Evolutionary conservation across 2,888 invertebrate species (phyloP), one percentile per base, ranked within the genome.

Genomic region (Cephus sareptanus): DNA sequence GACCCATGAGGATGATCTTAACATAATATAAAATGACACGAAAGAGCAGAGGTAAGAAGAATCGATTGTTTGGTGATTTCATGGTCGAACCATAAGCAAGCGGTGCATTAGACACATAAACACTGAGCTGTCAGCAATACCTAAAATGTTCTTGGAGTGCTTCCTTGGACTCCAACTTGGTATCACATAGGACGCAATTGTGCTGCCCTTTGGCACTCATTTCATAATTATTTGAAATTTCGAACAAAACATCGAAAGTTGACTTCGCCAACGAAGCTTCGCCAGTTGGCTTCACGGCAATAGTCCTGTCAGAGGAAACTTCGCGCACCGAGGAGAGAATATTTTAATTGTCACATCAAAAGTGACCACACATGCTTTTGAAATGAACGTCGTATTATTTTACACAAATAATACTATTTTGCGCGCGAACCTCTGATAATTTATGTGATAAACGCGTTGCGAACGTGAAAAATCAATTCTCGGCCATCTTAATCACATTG

Each of bases 61-160:
- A 56, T 73, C 56, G 56, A 77, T 70, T 6, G 73, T 74, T 77
- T 56, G 23, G 40, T 56, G 40, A 56, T 23, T 56, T 56, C 23
- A 56, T 56, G 40, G 6, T 56, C 31, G 71, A n/a, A 71, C 71
- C 30, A 30, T n/a, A 71, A 31, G 30, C 40, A 56, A 56, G 40
- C 23, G 23, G 31, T 35, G 15, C 33, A 31, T 69, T 40, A 76
- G 56, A 68, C 1, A 33, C 74, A 75, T 34, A 68, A 35, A 75
- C 30, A 56, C 34, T 40, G 70, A n/a, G 31, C n/a, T 31, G 34
- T n/a, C 40, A 76, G 71, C 1, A 71, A 85, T 91, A 94, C 94
- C 94, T 93, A 89, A 94, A 94, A 91, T 94, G 94, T 83, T 93
- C 92, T 88, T 94, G 94, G 81, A 94, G 90, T 76, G 92, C 93